Percentiles rank a stretch among this genome's conserved stretches.
These are phyloP conservation scores for Arenaria interpres DNA, from an alignment of 2,113 vertebrate species.

Conservation along the genomic window DNA sequence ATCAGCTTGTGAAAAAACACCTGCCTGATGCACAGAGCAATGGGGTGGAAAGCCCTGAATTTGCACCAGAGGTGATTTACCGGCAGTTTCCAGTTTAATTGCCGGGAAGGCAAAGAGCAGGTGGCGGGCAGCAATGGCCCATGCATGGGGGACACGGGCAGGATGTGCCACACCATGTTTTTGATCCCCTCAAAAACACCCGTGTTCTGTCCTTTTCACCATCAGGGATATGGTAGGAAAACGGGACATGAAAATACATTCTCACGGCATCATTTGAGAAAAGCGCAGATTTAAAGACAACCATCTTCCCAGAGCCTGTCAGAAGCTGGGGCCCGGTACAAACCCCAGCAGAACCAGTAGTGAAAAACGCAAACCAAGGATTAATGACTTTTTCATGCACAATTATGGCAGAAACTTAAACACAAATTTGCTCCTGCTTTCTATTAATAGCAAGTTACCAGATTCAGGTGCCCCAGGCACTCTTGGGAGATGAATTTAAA, in stretches of 20 bases:
- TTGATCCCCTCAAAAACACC: background rate
- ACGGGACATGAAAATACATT: background rate
- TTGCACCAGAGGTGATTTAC: background rate
- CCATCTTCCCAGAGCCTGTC: background rate
- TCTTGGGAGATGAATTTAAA: background rate
- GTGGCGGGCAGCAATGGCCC: background rate
- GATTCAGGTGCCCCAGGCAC: background rate
- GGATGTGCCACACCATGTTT: background rate
- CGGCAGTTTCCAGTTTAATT: background rate
- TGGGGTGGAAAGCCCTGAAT: background rate
- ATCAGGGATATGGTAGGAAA: background rate
- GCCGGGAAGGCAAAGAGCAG: background rate
- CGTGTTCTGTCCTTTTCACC: rapidly evolving
- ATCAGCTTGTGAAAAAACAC: background rate
- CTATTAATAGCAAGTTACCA: background rate
- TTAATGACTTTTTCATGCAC: background rate
- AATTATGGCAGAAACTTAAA: background rate
- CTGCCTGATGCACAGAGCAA: background rate
- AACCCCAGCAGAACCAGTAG: background rate
- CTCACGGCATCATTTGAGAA: background rate
- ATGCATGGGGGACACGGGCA: rapidly evolving
- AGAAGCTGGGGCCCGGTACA: background rate
- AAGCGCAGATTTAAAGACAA: background rate
- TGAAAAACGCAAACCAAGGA: background rate
- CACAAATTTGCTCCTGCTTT: background rate